Percentiles rank a stretch among this genome's conserved stretches.
phyloP scores from a whole-genome alignment of 2,888 invertebrate species.

The Coenonympha glycerion region DNA sequence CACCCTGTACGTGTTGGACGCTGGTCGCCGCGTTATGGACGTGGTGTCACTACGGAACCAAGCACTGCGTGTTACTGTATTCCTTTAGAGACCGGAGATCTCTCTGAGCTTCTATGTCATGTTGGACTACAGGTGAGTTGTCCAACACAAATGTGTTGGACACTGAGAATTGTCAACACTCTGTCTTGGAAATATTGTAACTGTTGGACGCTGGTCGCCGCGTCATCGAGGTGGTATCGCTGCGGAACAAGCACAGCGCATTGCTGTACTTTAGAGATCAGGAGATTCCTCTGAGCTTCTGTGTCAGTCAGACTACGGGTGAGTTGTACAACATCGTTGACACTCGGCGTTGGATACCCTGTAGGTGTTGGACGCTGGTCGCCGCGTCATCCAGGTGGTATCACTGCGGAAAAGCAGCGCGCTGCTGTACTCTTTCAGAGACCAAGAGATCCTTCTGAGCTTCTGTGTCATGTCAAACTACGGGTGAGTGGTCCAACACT shows the following conservation, averaged over 20 bases:
- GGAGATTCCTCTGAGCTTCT: slow-evolving; percentile 81
- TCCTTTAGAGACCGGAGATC: slow-evolving; percentile 74
- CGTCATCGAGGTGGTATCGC: slow-evolving; percentile 79
- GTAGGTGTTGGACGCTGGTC: slow-evolving; percentile 81
- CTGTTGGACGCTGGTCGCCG: slow-evolving; percentile 79
- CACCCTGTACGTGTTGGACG: no score
- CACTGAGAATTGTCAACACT: no score
- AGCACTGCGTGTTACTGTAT: slow-evolving; percentile 77
- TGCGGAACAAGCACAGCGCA: slow-evolving; percentile 76
- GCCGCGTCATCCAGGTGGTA: slow-evolving; percentile 78
- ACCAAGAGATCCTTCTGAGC: slow-evolving; percentile 79
- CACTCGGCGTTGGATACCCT: slow-evolving; percentile 83
- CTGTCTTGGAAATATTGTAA: no score
- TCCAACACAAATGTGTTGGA: no score
- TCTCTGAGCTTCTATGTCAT: slow-evolving; percentile 82
- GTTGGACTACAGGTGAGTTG: slow-evolving; percentile 79
- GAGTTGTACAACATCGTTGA: slow-evolving; percentile 50
- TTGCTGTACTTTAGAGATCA: slow-evolving; percentile 75
- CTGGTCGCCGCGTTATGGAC: no score
- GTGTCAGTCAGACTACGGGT: slow-evolving; percentile 81
- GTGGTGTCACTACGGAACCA: no score
- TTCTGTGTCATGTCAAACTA: slow-evolving; percentile 81
- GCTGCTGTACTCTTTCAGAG: slow-evolving; percentile 74
- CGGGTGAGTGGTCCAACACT: no score
- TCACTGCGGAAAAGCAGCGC: slow-evolving; percentile 78